Base-by-base conservation (phyloP, 1,140 invertebrate genomes). In the Odontomachus brunneus region DNA sequence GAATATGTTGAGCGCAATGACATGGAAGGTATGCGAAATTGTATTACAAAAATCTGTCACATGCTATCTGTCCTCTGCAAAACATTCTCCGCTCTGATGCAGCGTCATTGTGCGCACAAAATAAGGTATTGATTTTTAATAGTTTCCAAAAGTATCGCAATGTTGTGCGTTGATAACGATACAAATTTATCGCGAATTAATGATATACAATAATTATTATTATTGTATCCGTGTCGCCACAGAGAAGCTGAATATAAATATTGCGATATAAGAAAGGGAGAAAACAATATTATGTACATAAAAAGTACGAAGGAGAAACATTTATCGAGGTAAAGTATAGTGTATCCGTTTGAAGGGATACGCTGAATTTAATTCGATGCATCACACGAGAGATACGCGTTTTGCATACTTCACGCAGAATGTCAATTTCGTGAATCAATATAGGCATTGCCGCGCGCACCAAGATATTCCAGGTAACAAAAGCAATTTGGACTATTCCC, bases 401-500 rank as follows among this genome's bases (percentile, higher is more conserved):
- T 69, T 71, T 71, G 33, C 53, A 80, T 82, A 76, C 55, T 75
- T 74, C 19, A 76, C 24, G 24, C 51, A 78, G 33, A 63, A 63
- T 82, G 51, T 80, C 49, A 71, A 82, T 76, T 67, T 84, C 29
- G 53, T 55, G 59, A 88, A 88, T 88, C 83, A 85, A 88, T 85
- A 73, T 44, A 26, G 48, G 53, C 49, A 83, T 33, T 38, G 44
- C 29, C 29, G 26, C n/a, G 51, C 17, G 17, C 15, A 59, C 22
- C 76, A 71, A 74, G 81, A 86, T 88, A 86, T 75, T 84, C 66
- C 55, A 83, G 71, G 86, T 83, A 89, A 89, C 89, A 88, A 90
- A 89, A 90, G 89, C 88, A 89, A 90, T 90, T 84, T 81, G 66
- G 81, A 90, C 73, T 86, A 85, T 86, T 83, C 86, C 88, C 82